Base-by-base conservation (phyloP, 2,888 invertebrate genomes). In the Euplagia quadripunctaria region DNA sequence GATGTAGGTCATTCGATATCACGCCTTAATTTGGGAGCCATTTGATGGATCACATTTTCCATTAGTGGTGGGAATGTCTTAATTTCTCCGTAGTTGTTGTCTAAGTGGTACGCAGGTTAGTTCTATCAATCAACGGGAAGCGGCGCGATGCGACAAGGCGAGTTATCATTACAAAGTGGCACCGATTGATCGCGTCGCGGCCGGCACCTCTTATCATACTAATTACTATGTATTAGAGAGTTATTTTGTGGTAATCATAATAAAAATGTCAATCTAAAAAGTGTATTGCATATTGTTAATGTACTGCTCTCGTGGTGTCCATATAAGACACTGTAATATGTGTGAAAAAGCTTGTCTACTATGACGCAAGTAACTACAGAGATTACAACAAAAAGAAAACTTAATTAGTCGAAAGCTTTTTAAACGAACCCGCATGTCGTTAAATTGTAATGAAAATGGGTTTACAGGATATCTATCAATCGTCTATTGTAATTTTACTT, bases 41-140 rank as follows among this genome's bases (percentile, higher is more conserved):
- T 90, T 92, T 93, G 92, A 93, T 91, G 90, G 90, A 93, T 94
- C 90, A 92, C 91, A 88, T 88, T 88, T 87, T 90, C 94, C 93
- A 94, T 94, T 94, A 94, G 89, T 86, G 90, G 85, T 85, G 86
- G 86, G 89, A 86, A 90, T 91, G 90, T 93, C 92, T 94, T 92
- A 93, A 94, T 93, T 92, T 90, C 88, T 88, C 82, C 83, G 85
- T 91, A 91, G 91, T 87, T 84, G 85, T 85, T 86, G 86, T 88
- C 86, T 92, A 91, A 93, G 92, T 92, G 92, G 92, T 88, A 85
- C 84, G 84, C 87, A 85, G 88, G 90, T 90, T 88, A 89, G 82
- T 91, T 90, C 89, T 90, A 93, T 94, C 93, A 91, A 93, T 94
- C 94, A 93, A 88, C 79, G 70, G 67, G 76, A 76, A 81, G 80